These are phyloP conservation scores for Chelidonichthys spinosus DNA, from an alignment of 2,797 vertebrate species.

Conservation along the genomic window DNA sequence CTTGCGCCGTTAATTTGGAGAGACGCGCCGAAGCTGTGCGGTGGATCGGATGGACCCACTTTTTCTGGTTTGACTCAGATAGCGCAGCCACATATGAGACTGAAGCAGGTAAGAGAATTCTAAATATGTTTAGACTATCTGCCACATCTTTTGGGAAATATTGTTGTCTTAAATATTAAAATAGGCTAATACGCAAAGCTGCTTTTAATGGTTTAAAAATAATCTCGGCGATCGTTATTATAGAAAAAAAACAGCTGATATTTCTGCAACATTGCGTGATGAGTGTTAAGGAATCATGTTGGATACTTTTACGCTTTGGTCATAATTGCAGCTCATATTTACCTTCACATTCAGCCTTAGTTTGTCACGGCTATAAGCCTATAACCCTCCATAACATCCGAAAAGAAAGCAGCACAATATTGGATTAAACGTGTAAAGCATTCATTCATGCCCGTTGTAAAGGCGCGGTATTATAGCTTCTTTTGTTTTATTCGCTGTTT, in stretches of 20 bases:
- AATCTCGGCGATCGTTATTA: background rate
- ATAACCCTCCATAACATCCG: conserved; percentile 5
- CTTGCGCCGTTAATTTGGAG: conserved; percentile 23
- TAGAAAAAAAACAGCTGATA: background rate
- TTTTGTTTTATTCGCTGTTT: background rate
- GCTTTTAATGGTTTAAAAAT: background rate
- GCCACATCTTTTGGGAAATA: background rate
- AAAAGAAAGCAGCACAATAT: background rate
- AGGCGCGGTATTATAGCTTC: background rate
- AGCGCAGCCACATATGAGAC: conserved; percentile 16
- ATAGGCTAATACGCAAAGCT: background rate
- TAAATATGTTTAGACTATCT: background rate
- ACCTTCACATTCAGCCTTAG: background rate
- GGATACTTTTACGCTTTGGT: conserved; percentile 4
- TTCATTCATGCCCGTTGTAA: background rate
- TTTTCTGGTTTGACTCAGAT: conserved; percentile 28
- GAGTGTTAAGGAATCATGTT: background rate
- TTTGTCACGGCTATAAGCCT: background rate
- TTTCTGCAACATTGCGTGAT: background rate
- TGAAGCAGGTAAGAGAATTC: conserved; percentile 34
- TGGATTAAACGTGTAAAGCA: conserved; percentile 5
- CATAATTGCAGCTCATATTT: background rate
- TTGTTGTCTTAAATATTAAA: background rate
- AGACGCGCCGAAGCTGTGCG: conserved; percentile 25
- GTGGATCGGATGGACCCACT: conserved; percentile 45